Percentiles rank a stretch among this genome's conserved stretches.
These are phyloP conservation scores for Drosophila littoralis DNA, from an alignment of 1,140 invertebrate genomes.

Conservation along the genomic window DNA sequence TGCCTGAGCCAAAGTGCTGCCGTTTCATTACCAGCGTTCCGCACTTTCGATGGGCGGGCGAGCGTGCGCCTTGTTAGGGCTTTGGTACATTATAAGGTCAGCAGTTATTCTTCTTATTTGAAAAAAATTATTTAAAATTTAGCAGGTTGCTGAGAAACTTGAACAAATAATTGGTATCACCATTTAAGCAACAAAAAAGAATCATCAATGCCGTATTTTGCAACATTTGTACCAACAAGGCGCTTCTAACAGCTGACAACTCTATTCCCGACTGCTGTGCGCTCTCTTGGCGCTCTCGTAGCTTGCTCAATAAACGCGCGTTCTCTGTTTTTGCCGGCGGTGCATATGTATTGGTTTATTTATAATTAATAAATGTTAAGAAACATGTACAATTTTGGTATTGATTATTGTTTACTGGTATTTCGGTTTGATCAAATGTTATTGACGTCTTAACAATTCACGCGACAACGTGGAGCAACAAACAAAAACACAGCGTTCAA, in stretches of 20 bases:
- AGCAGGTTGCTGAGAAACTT: neutral
- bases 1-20: neutral
- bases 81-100: neutral
- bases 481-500: constrained; percentile 3
- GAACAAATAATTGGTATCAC: neutral
- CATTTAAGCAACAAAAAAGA: too few relatives aligned
- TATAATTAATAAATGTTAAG: constrained; percentile 64
- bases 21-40: constrained; percentile 31
- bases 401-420: neutral
- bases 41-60: constrained; percentile 29
- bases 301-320: constrained; percentile 26
- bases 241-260: constrained; percentile 46
- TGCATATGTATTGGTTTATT: constrained; percentile 71
- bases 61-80: constrained; percentile 15
- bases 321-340: constrained; percentile 74
- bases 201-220: too few relatives aligned
- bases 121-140: neutral
- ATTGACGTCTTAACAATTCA: neutral
- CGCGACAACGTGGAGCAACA: too few relatives aligned
- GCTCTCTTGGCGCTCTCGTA: constrained; percentile 11
- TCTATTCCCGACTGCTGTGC: constrained; percentile 18
- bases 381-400: constrained; percentile 12
- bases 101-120: neutral
- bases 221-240: neutral
- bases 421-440: neutral